Evolutionary conservation across 2,797 vertebrate species (phyloP), one percentile per base, ranked within the genome.

Genomic region (Macroramphosus scolopax): DNA sequence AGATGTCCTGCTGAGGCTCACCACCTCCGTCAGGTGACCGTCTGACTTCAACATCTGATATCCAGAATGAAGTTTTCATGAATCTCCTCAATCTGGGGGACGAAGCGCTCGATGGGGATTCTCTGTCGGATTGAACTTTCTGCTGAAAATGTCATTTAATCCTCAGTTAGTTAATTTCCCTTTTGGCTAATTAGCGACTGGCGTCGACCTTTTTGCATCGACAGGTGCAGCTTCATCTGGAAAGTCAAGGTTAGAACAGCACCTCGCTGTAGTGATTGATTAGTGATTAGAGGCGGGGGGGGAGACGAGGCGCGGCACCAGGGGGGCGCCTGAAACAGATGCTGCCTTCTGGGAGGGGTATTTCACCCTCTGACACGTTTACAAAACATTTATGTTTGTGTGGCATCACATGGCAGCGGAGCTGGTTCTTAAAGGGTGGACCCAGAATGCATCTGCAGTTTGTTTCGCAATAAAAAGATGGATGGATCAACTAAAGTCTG

Each of bases 101-200:
- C 29, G 14, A 69, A 67, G 57, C 38, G 41, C 68, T 78, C 64
- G 0, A 68, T 65, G 51, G 71, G 78, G 77, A 81, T 84, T 80
- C 62, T 62, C 62, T 62, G 40, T 12, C 34, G 78, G 83, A 85
- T 83, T 84, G n/a, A 87, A 77, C 81, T 70, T 75, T 75, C 48
- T 72, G 45, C 66, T 72, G 77, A 78, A 88, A 90, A 89, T 86
- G 78, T 81, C 78, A 89, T 66, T 83, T 88, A 87, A 87, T 78
- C 63, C 73, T 75, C 17, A 22, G 67, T 85, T 84, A 73, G 76
- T 85, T 90, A 80, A 91, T 91, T 91, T 92, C 86, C 84, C 87
- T 78, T 84, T 86, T 83, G 85, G 83, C 88, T 91, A 92, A 91
- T 91, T 89, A 92, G 89, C 85, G 84, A 74, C 78, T 75, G 68